phyloP scores from a whole-genome alignment of 1,140 invertebrate species.

The Hypsibius dujardini region DNA sequence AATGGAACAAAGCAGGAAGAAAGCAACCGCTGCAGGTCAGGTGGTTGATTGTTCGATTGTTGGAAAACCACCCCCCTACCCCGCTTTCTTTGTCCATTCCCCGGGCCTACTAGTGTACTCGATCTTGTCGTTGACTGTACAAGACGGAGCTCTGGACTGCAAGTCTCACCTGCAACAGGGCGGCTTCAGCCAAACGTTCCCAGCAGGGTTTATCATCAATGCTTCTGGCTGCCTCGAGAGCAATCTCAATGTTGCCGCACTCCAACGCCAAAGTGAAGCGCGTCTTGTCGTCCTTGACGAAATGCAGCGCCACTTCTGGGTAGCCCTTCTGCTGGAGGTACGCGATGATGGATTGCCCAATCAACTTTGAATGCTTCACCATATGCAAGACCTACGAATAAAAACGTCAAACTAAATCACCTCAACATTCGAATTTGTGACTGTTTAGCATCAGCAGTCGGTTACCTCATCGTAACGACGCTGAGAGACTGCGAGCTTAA shows the following conservation, averaged over 20 bases:
- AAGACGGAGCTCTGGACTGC: background rate
- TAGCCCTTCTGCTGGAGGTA: slow-evolving; percentile 99
- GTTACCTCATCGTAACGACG: slow-evolving; percentile 80
- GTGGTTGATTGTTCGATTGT: too few species aligned
- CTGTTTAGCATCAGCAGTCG: too few species aligned
- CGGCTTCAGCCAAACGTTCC: slow-evolving; percentile 87
- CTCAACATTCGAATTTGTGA: too few species aligned
- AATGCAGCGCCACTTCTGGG: slow-evolving; percentile 97
- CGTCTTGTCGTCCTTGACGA: slow-evolving; percentile 97
- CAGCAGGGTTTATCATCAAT: slow-evolving; percentile 85
- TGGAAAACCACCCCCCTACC: too few species aligned
- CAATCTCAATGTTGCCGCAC: slow-evolving; percentile 86
- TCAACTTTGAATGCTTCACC: slow-evolving; percentile 84
- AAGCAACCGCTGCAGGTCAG: too few species aligned
- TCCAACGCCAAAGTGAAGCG: slow-evolving; percentile 85
- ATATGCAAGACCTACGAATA: slow-evolving; percentile 64
- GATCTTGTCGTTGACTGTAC: too few species aligned
- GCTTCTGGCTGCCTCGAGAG: slow-evolving; percentile 70
- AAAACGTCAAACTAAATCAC: background rate
- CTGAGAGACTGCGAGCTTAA: slow-evolving; percentile 90
- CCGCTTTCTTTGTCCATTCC: too few species aligned
- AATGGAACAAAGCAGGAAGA: too few species aligned
- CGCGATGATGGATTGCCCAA: slow-evolving; percentile 96
- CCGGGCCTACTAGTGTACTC: too few species aligned
- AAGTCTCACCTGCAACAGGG: slow-evolving; percentile 53